These are phyloP conservation scores for Diglossa cyanea DNA, from an alignment of 2,797 vertebrate genomes.

Conservation along the genomic window DNA sequence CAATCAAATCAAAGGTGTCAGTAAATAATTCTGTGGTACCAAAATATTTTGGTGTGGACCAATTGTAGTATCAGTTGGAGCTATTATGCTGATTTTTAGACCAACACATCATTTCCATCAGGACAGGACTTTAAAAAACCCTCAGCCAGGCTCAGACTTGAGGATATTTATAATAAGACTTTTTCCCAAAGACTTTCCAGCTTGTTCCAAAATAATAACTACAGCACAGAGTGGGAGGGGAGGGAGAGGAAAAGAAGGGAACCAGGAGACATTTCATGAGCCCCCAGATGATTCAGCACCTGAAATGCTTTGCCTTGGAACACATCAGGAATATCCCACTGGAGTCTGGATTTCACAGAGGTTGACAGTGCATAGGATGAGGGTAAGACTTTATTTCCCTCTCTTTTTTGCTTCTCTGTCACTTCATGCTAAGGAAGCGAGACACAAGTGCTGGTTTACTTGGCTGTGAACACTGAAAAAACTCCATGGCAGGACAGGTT, in stretches of 20 bases:
- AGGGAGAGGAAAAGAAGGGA: background rate
- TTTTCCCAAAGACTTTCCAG: background rate
- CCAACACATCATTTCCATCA: background rate
- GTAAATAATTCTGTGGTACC: background rate
- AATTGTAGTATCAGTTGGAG: background rate
- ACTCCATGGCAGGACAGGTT: background rate
- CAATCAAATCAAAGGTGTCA: background rate
- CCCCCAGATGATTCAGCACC: background rate
- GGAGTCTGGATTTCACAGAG: background rate
- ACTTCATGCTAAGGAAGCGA: background rate
- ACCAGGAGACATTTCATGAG: background rate
- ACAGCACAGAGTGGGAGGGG: rapidly evolving
- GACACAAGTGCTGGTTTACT: background rate
- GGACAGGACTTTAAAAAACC: background rate
- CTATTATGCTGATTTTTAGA: background rate
- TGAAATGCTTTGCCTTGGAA: background rate
- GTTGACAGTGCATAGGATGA: background rate
- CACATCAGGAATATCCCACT: background rate
- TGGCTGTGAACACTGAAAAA: background rate
- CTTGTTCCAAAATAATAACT: background rate
- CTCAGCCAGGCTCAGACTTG: background rate
- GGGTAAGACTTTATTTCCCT: background rate
- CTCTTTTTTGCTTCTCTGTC: background rate
- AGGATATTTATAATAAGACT: background rate
- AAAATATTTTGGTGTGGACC: background rate